Conservation (phyloP, 2,888 invertebrate species). For the Ypsolopha sequella region DNA sequence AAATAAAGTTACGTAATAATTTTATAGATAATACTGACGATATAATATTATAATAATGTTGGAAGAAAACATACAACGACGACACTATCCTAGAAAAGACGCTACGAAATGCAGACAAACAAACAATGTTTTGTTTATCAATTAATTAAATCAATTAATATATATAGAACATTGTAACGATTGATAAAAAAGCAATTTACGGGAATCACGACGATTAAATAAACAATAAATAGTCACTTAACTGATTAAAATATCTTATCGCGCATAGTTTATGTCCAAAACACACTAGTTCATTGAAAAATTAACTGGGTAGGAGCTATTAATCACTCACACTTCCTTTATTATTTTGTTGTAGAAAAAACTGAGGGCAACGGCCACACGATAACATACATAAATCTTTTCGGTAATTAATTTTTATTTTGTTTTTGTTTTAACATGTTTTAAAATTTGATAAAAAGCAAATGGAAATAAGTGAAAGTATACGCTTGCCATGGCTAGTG, state of each 20-base stretch:
- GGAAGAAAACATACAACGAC: no score
- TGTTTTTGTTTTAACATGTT: background rate
- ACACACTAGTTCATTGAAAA: conserved; percentile 32
- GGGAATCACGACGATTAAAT: background rate
- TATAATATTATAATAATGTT: no score
- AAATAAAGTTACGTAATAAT: no score
- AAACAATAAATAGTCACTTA: no score
- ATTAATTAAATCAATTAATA: no score
- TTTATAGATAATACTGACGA: no score
- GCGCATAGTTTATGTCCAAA: background rate
- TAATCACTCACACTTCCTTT: conserved; percentile 33
- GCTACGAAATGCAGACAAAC: no score
- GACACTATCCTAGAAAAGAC: no score
- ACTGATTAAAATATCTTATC: no score
- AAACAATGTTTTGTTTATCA: no score
- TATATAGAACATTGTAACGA: no score
- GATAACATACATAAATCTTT: conserved; percentile 48
- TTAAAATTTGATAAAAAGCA: background rate
- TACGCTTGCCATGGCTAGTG: no score
- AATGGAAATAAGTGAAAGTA: background rate
- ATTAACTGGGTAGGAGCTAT: conserved; percentile 25
- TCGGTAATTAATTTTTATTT: conserved; percentile 21
- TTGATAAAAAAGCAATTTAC: background rate
- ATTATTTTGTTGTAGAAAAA: conserved; percentile 50
- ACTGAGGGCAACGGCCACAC: conserved; percentile 28